Base-by-base conservation (phyloP, 2,888 invertebrate genomes). In the Erebia epiphron region DNA sequence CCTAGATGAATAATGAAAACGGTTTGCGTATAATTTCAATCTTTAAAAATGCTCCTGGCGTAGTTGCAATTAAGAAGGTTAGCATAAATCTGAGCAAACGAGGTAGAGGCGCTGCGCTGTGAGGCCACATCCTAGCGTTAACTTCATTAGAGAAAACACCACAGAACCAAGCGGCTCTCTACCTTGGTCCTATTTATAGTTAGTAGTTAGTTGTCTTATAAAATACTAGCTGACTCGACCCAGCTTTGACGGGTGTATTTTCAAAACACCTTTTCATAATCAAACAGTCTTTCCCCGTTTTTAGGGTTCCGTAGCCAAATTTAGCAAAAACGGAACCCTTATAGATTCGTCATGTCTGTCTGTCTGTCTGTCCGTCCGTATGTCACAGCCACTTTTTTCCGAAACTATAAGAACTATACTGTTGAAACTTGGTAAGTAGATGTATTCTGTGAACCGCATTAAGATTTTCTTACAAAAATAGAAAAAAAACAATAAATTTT, bases 81-180 rank as follows among this genome's bases (percentile, higher is more conserved):
- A 72, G 67, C 74, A 74, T 75, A 76, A 77, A 76, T 77, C 73
- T 73, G 68, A 70, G 62, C 68, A 66, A 76, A 73, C 66, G 69
- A 71, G 73, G 79, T 80, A 80, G 79, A 81, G 82, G 78, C 80
- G 83, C 68, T 69, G 63, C 70, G 68, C 54, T 54, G 54, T 26
- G 65, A 64, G 54, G 83, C 83, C 81, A 84, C 80, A 81, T 78
- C 77, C 81, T n/a, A 82, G 80, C 77, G 77, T 79, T 86, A 86
- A 88, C 84, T 84, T 84, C 78, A 84, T 89, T 86, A 86, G 80
- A 78, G 35, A 66, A 64, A 56, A 18, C 43, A 21, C 54, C 18
- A 21, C 52, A 41, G 64, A 35, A 52, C 52, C 41, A 52, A 52
- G 62, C 63, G 13, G n/a, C 16, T 49, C 13, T 21, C 64, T 13